A percentile compares a stretch with the other conserved stretches of the same genome.
These are phyloP conservation scores for Pygocentrus nattereri DNA, from an alignment of 2,797 vertebrate species.

Conservation along the genomic window DNA sequence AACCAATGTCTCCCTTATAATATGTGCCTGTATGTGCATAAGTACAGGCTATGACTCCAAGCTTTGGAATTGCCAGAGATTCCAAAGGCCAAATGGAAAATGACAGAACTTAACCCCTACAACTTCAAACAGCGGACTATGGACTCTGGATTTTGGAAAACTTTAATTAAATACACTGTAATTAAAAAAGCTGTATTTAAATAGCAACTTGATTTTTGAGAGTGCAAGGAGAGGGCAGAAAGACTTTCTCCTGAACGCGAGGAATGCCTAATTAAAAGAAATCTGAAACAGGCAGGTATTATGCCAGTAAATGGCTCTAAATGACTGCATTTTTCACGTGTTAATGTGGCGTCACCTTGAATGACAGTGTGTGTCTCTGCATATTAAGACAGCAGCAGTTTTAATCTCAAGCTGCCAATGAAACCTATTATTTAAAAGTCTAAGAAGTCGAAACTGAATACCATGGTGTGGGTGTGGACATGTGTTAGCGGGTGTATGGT, in stretches of 20 bases:
- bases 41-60: slow-evolving; percentile 46
- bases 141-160: neutral
- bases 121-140: slow-evolving; percentile 26
- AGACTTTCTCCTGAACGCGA: neutral
- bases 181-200: slow-evolving; percentile 30
- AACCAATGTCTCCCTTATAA: slow-evolving; percentile 31
- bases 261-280: neutral
- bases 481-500: neutral
- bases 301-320: neutral
- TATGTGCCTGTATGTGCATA: slow-evolving; percentile 34
- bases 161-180: neutral
- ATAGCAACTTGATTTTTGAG: neutral
- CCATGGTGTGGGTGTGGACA: neutral
- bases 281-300: too few relatives aligned
- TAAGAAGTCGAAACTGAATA: slow-evolving; percentile 6
- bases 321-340: neutral
- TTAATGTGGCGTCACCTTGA: neutral
- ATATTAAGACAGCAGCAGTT: neutral
- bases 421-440: slow-evolving; percentile 10
- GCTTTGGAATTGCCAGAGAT: slow-evolving; percentile 24
- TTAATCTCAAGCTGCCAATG: slow-evolving; percentile 14
- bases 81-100: slow-evolving; percentile 41
- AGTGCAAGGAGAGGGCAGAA: neutral
- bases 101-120: slow-evolving; percentile 32
- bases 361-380: neutral